Percentiles rank a stretch among this genome's conserved stretches.
phyloP scores from a whole-genome alignment of 1,140 invertebrate species.

The Drosophila oshimai region DNA sequence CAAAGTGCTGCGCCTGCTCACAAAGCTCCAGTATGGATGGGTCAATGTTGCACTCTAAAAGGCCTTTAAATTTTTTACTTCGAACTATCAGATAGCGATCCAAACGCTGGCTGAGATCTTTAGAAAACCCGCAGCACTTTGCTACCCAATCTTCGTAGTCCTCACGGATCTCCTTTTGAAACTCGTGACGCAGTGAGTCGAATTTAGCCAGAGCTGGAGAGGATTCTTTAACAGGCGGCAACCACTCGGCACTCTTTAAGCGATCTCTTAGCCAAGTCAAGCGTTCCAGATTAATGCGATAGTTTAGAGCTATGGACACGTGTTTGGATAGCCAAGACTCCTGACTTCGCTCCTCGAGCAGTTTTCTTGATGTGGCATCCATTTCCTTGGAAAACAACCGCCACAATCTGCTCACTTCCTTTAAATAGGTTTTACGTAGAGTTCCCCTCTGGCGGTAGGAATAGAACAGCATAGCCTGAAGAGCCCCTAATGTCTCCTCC shows the following conservation, averaged over 20 bases:
- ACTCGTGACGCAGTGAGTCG: constrained; percentile 54
- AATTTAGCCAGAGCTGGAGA: constrained; percentile 48
- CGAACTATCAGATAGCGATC: constrained; percentile 89
- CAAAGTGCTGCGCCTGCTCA: constrained; percentile 83
- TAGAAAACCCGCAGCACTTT: constrained; percentile 80
- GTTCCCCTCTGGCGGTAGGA: constrained; percentile 85
- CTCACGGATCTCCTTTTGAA: constrained; percentile 44
- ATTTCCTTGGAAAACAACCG: constrained; percentile 90
- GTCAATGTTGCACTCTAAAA: constrained; percentile 92
- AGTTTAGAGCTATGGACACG: constrained; percentile 84
- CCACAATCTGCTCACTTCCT: constrained; percentile 87
- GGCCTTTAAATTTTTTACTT: constrained; percentile 85
- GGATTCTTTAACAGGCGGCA: constrained; percentile 61
- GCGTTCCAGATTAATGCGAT: constrained; percentile 68
- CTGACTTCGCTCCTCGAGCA: constrained; percentile 85
- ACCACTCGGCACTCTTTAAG: constrained; percentile 55
- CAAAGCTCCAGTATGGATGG: constrained; percentile 60
- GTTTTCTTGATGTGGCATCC: constrained; percentile 87
- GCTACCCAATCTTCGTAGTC: constrained; percentile 86
- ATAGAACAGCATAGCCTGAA: constrained; percentile 88
- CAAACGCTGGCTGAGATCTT: constrained; percentile 84
- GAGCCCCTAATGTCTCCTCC: constrained; percentile 88
- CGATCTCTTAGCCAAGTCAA: constrained; percentile 55
- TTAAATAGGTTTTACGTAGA: constrained; percentile 85
- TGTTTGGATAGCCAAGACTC: constrained; percentile 87